These are phyloP conservation scores for Geotria australis DNA, from an alignment of 2,797 vertebrate genomes.

Conservation along the genomic window DNA sequence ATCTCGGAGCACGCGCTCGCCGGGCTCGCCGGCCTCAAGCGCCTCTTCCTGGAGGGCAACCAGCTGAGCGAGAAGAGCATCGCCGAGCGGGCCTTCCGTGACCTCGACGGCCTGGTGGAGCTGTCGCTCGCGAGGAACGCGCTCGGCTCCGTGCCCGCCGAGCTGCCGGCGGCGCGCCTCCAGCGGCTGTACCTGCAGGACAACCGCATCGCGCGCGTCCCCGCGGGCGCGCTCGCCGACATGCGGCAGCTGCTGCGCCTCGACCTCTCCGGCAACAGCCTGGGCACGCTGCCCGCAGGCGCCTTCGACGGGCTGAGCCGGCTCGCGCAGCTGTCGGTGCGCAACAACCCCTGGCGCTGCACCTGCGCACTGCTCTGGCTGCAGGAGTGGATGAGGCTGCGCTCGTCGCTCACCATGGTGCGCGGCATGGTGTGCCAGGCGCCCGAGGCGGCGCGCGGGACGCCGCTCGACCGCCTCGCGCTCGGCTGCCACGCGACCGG, in stretches of 20 bases:
- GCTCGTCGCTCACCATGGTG: constrained; percentile 30
- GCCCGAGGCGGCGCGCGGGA: constrained; percentile 39
- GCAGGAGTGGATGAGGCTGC: constrained; percentile 45
- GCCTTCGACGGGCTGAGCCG: constrained; percentile 52
- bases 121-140: constrained; percentile 70
- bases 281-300: constrained; percentile 52
- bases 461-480: constrained; percentile 36
- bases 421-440: constrained; percentile 55
- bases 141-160: constrained; percentile 38
- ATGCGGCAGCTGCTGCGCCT: constrained; percentile 43
- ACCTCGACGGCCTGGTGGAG: constrained; percentile 55
- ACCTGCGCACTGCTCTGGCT: constrained; percentile 69
- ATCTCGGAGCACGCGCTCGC: constrained; percentile 54
- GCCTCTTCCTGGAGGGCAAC: constrained; percentile 68
- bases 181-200: constrained; percentile 60
- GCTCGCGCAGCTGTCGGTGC: constrained; percentile 38
- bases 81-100: constrained; percentile 48
- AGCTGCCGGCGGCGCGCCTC: constrained; percentile 38
- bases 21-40: constrained; percentile 37
- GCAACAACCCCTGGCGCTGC: constrained; percentile 83
- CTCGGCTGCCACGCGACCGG: constrained; percentile 17
- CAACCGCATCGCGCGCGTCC: constrained; percentile 57
- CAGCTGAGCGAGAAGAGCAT: constrained; percentile 76
- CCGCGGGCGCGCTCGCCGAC: constrained; percentile 36
- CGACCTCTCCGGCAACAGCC: constrained; percentile 70